phyloP scores from a whole-genome alignment of 2,888 invertebrate species.

The Amorpha juglandis region DNA sequence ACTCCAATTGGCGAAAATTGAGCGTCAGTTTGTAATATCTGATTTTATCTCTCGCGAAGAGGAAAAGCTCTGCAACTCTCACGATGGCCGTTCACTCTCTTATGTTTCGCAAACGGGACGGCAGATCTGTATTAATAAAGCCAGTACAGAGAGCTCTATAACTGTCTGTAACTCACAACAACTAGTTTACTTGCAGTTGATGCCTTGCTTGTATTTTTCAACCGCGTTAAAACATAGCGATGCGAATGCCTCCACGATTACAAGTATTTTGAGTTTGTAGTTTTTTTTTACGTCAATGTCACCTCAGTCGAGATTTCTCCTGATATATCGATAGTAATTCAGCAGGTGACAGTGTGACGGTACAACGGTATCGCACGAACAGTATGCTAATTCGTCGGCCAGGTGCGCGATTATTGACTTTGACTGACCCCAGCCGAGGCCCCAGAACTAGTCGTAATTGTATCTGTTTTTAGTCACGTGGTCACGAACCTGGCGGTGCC shows the following conservation, averaged over 20 bases:
- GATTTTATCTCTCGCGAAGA: too few relatives aligned
- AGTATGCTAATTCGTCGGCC: constrained; percentile 47
- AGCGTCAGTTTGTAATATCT: too few relatives aligned
- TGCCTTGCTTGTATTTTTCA: not conserved
- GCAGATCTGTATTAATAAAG: too few relatives aligned
- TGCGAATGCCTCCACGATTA: not conserved
- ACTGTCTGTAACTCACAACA: not conserved
- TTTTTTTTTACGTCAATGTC: not conserved
- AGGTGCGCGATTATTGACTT: constrained; percentile 48
- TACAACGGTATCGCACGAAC: constrained; percentile 38
- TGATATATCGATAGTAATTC: constrained; percentile 20
- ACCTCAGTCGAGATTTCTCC: constrained; percentile 23
- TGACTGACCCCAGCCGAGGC: constrained; percentile 48
- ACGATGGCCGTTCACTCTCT: too few relatives aligned
- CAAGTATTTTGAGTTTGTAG: not conserved
- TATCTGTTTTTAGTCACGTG: constrained; percentile 25
- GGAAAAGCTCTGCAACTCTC: too few relatives aligned
- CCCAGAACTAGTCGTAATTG: constrained; percentile 40
- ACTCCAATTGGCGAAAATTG: too few relatives aligned
- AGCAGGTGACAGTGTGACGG: constrained; percentile 23
- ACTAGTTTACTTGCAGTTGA: not conserved
- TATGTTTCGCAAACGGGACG: too few relatives aligned
- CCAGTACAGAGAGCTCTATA: not conserved
- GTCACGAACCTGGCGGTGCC: constrained; percentile 8
- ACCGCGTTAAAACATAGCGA: not conserved